Percentiles rank a stretch among this genome's conserved stretches.
Evolutionary conservation across 2,113 vertebrate species (phyloP).

Genomic region (Colistium nudipinnis): DNA sequence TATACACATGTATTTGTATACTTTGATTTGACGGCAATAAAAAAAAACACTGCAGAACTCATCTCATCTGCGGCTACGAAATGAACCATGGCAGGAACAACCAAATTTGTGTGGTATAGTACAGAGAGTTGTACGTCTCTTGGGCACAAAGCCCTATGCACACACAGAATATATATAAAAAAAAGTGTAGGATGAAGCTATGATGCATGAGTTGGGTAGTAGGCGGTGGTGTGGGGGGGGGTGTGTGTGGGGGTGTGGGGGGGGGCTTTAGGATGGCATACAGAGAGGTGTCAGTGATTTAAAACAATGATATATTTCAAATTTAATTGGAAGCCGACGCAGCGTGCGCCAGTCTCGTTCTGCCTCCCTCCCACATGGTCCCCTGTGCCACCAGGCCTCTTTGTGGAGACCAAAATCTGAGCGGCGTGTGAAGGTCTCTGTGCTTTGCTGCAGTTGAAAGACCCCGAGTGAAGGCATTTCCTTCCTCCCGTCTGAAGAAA

Average conservation of each 20-base stretch:
- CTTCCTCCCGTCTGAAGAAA: neutral
- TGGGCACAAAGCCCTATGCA: neutral
- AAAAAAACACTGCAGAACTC: neutral
- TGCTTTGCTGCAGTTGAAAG: slow-evolving; percentile 50
- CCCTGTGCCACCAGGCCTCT: slow-evolving; percentile 22
- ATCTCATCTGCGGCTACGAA: neutral
- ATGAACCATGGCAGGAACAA: neutral
- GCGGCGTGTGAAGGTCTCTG: slow-evolving; percentile 28
- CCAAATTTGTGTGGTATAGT: neutral
- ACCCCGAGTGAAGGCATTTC: slow-evolving; percentile 28
- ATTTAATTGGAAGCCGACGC: slow-evolving; percentile 59
- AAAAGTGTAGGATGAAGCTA: slow-evolving; percentile 19
- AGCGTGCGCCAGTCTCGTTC: slow-evolving; percentile 46
- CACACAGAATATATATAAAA: neutral
- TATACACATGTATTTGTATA: neutral
- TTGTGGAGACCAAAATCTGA: slow-evolving; percentile 40
- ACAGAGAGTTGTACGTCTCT: neutral
- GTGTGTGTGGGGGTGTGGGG: neutral
- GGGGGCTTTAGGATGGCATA: slow-evolving; percentile 9
- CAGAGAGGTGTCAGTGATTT: slow-evolving; percentile 41
- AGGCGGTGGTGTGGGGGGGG: neutral
- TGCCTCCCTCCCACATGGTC: slow-evolving; percentile 31
- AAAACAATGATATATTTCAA: slow-evolving; percentile 40
- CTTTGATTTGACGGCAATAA: neutral
- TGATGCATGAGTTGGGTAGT: too few species aligned